phyloP scores from a whole-genome alignment of 2,888 invertebrate genomes.

The Diachrysia chrysitis region DNA sequence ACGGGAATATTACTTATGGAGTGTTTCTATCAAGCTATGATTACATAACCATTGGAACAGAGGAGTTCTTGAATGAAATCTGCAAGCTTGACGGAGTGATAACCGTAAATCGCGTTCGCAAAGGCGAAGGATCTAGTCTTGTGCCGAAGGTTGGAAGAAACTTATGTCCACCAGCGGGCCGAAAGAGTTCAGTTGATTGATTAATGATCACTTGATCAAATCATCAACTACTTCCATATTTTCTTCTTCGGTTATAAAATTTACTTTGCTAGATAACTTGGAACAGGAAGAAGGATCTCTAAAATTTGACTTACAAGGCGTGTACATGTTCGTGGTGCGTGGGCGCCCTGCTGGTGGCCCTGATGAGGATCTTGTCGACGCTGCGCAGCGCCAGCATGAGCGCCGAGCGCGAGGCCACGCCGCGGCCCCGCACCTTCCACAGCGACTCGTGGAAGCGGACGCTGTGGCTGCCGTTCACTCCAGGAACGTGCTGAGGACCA shows the following conservation, averaged over 20 bases:
- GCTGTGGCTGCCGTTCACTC: constrained; percentile 86
- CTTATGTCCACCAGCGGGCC: no score
- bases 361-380: constrained; percentile 93
- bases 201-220: no score
- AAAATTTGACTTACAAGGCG: constrained; percentile 71
- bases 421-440: constrained; percentile 90
- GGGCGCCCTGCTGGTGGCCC: constrained; percentile 88
- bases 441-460: constrained; percentile 93
- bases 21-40: no score
- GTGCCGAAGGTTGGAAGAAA: neutral
- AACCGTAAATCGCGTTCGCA: no score
- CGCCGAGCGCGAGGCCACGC: constrained; percentile 90
- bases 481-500: constrained; percentile 74
- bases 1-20: no score
- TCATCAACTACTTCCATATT: no score
- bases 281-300: no score
- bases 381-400: constrained; percentile 98
- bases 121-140: no score
- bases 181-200: no score
- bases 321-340: constrained; percentile 68
- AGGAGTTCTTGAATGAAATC: neutral
- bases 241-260: no score
- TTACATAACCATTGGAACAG: neutral
- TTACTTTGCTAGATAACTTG: no score
- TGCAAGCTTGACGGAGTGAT: neutral